These are phyloP conservation scores for Thamnophis sirtalis DNA, from an alignment of 2,113 vertebrate species.

Conservation along the genomic window DNA sequence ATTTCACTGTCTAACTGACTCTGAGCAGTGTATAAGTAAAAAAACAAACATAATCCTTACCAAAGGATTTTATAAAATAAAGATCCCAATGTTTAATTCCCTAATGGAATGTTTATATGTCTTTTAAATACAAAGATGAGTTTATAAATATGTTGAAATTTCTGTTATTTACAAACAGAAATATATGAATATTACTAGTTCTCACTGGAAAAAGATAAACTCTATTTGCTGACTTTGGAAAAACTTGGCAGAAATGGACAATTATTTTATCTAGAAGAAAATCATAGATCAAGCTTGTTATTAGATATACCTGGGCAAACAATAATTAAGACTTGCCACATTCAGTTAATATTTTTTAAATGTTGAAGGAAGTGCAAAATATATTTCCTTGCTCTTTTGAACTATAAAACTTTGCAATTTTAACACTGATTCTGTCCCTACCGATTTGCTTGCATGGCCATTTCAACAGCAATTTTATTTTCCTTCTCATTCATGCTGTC, in stretches of 20 bases:
- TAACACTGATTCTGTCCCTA: fast-evolving
- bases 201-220: not conserved
- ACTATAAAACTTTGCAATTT: not conserved
- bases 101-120: not conserved
- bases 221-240: not conserved
- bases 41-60: not conserved
- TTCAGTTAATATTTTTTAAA: not conserved
- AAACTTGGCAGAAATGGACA: not conserved
- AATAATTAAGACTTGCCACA: not conserved
- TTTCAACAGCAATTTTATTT: not conserved
- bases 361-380: not conserved
- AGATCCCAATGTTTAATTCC: not conserved
- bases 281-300: not conserved
- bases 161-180: not conserved
- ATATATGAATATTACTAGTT: not conserved
- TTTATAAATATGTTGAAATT: not conserved
- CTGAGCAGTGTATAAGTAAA: not conserved
- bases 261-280: not conserved
- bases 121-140: not conserved
- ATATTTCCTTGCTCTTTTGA: not conserved
- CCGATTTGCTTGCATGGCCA: not conserved
- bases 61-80: not conserved
- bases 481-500: conserved; percentile 15
- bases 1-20: not conserved
- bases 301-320: not conserved